phyloP scores from a whole-genome alignment of 1,140 invertebrate species.

The Dendrolimus punctatus region DNA sequence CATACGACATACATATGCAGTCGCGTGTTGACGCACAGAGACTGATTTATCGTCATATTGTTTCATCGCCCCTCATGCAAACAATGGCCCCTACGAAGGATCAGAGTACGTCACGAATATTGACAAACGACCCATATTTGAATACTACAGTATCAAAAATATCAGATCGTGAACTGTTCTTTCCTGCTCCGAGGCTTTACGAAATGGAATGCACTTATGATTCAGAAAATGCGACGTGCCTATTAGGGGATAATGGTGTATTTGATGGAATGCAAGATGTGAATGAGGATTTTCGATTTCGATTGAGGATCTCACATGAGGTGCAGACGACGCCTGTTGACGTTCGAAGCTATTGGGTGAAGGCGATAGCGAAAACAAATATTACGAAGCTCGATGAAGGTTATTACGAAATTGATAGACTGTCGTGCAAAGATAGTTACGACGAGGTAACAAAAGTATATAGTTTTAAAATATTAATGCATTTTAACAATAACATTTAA shows the following conservation, averaged over 20 bases:
- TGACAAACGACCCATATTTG: slow-evolving; percentile 75
- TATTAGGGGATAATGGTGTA: slow-evolving; percentile 37
- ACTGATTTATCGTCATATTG: slow-evolving; percentile 48
- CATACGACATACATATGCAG: slow-evolving; percentile 72
- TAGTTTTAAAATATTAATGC: background rate
- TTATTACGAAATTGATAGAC: slow-evolving; percentile 33
- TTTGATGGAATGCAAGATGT: slow-evolving; percentile 25
- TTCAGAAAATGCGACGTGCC: slow-evolving; percentile 36
- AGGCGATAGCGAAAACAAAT: slow-evolving; percentile 30
- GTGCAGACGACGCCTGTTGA: slow-evolving; percentile 24
- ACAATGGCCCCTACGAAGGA: slow-evolving; percentile 65
- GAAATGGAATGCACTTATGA: slow-evolving; percentile 36
- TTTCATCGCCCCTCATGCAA: slow-evolving; percentile 38
- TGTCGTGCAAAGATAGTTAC: slow-evolving; percentile 43
- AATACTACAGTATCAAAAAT: slow-evolving; percentile 73
- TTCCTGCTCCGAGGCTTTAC: slow-evolving; percentile 71
- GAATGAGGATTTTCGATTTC: slow-evolving; percentile 20
- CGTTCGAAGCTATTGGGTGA: slow-evolving; percentile 40
- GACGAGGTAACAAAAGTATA: slow-evolving; percentile 18
- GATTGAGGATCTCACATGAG: slow-evolving; percentile 41
- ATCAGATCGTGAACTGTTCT: slow-evolving; percentile 73
- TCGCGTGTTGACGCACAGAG: slow-evolving; percentile 52
- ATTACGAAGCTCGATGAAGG: slow-evolving; percentile 26
- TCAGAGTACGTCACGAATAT: slow-evolving; percentile 68
- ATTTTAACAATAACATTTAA: background rate